phyloP scores from a whole-genome alignment of 2,888 invertebrate genomes.

The Tetrapedia diversipes region DNA sequence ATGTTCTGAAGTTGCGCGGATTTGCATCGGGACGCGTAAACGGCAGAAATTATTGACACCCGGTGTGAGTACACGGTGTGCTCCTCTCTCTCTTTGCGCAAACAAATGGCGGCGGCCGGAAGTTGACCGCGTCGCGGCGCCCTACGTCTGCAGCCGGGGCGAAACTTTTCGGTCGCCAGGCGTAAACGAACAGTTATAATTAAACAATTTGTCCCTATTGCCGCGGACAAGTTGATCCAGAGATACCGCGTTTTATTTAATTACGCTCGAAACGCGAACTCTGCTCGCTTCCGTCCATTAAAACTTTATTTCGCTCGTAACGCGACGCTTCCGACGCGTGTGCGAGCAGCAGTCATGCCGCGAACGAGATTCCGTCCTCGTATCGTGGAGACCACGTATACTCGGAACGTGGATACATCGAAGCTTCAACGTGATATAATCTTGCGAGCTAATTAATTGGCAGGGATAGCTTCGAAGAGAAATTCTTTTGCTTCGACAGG shows the following conservation, averaged over 20 bases:
- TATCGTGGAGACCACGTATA: neutral
- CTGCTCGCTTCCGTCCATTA: slow-evolving; percentile 20
- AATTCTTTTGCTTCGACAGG: no score
- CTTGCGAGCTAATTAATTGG: neutral
- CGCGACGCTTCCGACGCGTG: neutral
- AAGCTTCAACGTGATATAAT: neutral
- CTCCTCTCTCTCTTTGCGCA: slow-evolving; percentile 21
- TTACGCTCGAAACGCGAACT: slow-evolving; percentile 37
- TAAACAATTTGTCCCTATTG: slow-evolving; percentile 56
- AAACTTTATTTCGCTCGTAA: slow-evolving; percentile 41
- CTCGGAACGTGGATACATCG: neutral
- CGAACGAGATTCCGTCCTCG: slow-evolving; percentile 6
- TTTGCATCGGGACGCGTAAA: slow-evolving; percentile 27
- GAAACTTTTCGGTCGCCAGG: slow-evolving; percentile 34
- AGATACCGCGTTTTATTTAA: slow-evolving; percentile 51
- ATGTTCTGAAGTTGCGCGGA: neutral
- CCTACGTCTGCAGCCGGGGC: slow-evolving; percentile 29
- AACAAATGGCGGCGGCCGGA: slow-evolving; percentile 45
- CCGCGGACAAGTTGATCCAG: slow-evolving; percentile 37
- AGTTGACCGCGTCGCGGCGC: slow-evolving; percentile 56
- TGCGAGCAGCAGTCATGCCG: neutral
- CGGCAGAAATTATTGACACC: slow-evolving; percentile 54
- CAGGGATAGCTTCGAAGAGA: no score
- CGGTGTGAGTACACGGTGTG: slow-evolving; percentile 31
- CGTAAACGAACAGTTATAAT: slow-evolving; percentile 51